Percentiles rank a stretch among this genome's conserved stretches.
Evolutionary conservation across 2,113 vertebrate species (phyloP).

Genomic region (Pipa parva): DNA sequence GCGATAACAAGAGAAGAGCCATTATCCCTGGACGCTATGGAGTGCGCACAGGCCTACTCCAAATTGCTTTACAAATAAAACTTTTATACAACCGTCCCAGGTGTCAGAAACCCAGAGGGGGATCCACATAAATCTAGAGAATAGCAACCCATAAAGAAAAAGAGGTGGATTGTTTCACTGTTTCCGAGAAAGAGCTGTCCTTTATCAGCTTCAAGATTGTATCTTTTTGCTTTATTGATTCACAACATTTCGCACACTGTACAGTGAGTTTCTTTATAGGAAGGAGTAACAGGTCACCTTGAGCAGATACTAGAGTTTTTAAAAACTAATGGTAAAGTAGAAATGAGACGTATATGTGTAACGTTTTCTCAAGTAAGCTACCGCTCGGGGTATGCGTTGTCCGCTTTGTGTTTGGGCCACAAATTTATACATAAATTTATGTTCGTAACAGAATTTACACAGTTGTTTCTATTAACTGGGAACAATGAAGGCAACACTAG

Average conservation of each 20-base stretch:
- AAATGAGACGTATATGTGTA: too few species aligned
- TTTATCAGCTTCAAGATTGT: constrained; percentile 40
- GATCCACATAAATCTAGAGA: constrained; percentile 33
- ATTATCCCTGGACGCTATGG: constrained; percentile 37
- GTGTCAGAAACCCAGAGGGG: constrained; percentile 29
- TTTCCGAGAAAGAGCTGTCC: constrained; percentile 36
- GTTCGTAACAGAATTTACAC: too few species aligned
- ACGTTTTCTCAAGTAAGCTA: too few species aligned
- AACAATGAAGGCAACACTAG: too few species aligned
- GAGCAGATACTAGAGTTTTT: constrained; percentile 6
- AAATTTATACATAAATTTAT: too few species aligned
- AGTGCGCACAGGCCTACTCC: constrained; percentile 28
- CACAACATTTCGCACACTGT: constrained; percentile 29
- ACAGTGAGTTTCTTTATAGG: constrained; percentile 34
- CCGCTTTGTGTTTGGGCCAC: too few species aligned
- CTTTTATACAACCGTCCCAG: constrained; percentile 34
- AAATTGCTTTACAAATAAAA: constrained; percentile 43
- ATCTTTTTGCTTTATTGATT: constrained; percentile 42
- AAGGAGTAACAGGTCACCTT: constrained; percentile 36
- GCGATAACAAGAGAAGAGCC: constrained; percentile 39
- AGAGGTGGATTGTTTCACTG: constrained; percentile 29
- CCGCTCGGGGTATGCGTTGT: too few species aligned
- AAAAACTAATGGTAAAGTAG: too few species aligned
- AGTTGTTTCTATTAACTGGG: too few species aligned
- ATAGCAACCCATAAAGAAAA: constrained; percentile 36